Percentiles rank a stretch among this genome's conserved stretches.
phyloP scores from a whole-genome alignment of 2,888 invertebrate species.

The Terebella lapidaria region DNA sequence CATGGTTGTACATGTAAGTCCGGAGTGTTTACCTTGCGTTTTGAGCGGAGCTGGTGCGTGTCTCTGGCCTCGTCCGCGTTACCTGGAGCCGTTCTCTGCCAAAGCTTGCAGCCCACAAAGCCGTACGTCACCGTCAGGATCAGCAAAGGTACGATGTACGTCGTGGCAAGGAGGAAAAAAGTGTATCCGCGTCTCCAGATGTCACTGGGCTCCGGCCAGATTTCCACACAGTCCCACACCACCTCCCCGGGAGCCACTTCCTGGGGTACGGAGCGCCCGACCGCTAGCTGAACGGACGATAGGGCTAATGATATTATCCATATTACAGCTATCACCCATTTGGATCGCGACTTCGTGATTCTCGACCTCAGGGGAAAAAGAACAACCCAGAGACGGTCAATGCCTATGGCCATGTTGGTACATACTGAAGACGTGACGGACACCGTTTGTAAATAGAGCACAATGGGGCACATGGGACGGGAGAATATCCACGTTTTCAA shows the following conservation, averaged over 20 bases:
- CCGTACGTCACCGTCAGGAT: slow-evolving; percentile 54
- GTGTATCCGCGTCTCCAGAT: slow-evolving; percentile 35
- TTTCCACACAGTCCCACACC: slow-evolving; percentile 27
- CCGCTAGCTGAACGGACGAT: slow-evolving; percentile 51
- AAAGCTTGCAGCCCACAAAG: slow-evolving; percentile 53
- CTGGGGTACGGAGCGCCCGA: slow-evolving; percentile 28
- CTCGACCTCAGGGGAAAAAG: slow-evolving; percentile 47
- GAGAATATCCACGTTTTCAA: slow-evolving; percentile 56
- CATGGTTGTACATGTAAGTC: too few relatives aligned
- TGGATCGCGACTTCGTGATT: slow-evolving; percentile 51
- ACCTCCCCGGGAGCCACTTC: slow-evolving; percentile 9
- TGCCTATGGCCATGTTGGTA: slow-evolving; percentile 56
- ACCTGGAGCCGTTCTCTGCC: slow-evolving; percentile 54
- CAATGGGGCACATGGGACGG: slow-evolving; percentile 55
- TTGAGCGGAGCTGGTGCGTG: slow-evolving; percentile 50
- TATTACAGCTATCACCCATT: slow-evolving; percentile 49
- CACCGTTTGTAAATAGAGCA: slow-evolving; percentile 55
- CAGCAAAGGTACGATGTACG: slow-evolving; percentile 51
- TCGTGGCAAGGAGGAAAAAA: slow-evolving; percentile 36
- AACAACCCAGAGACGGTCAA: slow-evolving; percentile 53
- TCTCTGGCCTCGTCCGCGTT: slow-evolving; percentile 54
- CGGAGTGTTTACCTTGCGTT: slow-evolving; percentile 54
- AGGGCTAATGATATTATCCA: slow-evolving; percentile 52
- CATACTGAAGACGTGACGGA: slow-evolving; percentile 56
- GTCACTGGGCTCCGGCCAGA: slow-evolving; percentile 41